Conservation (phyloP, 1,140 invertebrate genomes). For the Dendrolimus punctatus region DNA sequence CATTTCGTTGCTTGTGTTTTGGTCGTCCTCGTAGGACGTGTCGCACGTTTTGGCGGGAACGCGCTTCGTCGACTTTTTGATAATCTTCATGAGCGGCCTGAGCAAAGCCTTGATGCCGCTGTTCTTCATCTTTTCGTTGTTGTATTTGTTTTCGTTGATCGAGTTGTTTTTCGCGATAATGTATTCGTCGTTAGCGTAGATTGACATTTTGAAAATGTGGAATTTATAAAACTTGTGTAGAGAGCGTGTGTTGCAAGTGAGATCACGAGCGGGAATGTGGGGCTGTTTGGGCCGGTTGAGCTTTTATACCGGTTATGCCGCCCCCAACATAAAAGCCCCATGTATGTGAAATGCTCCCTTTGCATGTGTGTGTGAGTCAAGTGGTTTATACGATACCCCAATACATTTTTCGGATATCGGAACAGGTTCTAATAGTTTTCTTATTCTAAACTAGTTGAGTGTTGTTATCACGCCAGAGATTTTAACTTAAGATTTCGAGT, state of each 20-base stretch:
- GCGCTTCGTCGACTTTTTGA: conserved; percentile 71
- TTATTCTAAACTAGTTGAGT: conserved; percentile 1
- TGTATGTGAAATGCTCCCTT: conserved; percentile 49
- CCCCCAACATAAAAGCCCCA: conserved; percentile 58
- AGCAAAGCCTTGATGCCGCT: conserved; percentile 74
- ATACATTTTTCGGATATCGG: conserved; percentile 38
- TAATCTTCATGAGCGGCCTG: conserved; percentile 68
- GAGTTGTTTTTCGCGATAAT: conserved; percentile 71
- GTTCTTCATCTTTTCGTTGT: conserved; percentile 69
- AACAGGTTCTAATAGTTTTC: conserved; percentile 19
- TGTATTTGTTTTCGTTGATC: conserved; percentile 72
- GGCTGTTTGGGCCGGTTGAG: conserved; percentile 39
- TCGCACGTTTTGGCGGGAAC: conserved; percentile 65
- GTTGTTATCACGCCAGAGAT: background rate
- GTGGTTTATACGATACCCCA: conserved; percentile 49
- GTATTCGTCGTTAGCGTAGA: conserved; percentile 70
- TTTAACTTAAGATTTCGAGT: too few relatives aligned
- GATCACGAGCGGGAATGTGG: conserved; percentile 66
- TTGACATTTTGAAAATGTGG: conserved; percentile 60
- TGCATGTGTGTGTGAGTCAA: conserved; percentile 46
- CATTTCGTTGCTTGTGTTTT: conserved; percentile 77
- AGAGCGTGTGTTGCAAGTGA: conserved; percentile 67
- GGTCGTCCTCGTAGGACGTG: conserved; percentile 73
- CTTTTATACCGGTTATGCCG: conserved; percentile 57
- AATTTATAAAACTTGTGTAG: conserved; percentile 16